These are phyloP conservation scores for Lordiphosa mommai DNA, from an alignment of 1,140 invertebrate genomes.

Conservation along the genomic window DNA sequence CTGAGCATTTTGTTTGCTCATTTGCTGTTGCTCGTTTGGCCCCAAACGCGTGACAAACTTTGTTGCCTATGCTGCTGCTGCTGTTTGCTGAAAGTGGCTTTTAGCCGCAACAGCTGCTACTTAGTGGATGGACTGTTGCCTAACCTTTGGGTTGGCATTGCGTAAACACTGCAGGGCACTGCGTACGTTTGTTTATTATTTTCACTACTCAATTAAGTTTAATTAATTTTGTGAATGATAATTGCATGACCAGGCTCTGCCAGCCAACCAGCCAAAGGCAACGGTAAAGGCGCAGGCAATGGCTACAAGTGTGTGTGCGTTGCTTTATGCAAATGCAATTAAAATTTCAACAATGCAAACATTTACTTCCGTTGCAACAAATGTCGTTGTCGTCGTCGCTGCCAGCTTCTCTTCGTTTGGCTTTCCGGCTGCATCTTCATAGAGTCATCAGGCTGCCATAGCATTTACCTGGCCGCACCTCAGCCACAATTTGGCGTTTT, in stretches of 20 bases:
- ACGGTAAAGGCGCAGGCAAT: neutral
- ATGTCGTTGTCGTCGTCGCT: constrained; percentile 42
- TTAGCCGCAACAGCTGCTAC: constrained; percentile 25
- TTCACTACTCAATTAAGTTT: constrained; percentile 76
- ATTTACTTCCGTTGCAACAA: constrained; percentile 78
- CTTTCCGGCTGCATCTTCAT: constrained; percentile 30
- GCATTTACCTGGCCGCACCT: constrained; percentile 58
- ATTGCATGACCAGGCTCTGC: constrained; percentile 46
- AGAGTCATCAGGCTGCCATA: constrained; percentile 29
- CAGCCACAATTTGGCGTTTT: constrained; percentile 65
- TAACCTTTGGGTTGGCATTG: constrained; percentile 19
- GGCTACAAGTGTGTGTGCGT: constrained; percentile 14
- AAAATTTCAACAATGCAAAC: constrained; percentile 79
- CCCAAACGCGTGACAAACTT: constrained; percentile 67
- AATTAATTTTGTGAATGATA: constrained; percentile 79
- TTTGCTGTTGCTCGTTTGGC: constrained; percentile 51
- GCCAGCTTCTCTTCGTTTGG: neutral
- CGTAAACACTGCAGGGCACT: constrained; percentile 34
- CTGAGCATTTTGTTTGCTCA: constrained; percentile 56
- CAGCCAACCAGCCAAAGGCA: constrained; percentile 25
- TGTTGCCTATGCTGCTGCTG: constrained; percentile 19
- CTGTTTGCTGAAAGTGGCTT: constrained; percentile 26
- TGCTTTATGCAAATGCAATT: constrained; percentile 78
- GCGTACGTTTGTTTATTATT: constrained; percentile 66
- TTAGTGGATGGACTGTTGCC: constrained; percentile 25